Evolutionary conservation across 2,113 vertebrate species (phyloP).

Genomic region (Pycnonotus jocosus): DNA sequence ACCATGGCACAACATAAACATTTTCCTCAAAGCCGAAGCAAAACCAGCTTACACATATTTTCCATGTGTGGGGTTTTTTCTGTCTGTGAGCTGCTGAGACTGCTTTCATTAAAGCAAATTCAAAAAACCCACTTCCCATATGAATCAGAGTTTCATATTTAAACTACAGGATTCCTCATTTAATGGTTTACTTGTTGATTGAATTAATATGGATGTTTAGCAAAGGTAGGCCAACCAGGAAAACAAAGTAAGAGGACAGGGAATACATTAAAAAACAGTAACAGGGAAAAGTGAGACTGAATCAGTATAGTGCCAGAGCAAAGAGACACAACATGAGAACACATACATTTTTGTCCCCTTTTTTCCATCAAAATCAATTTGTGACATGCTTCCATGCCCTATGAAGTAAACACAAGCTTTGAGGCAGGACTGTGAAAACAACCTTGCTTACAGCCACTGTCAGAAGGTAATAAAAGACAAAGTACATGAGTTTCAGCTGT

Average conservation of each 20-base stretch:
- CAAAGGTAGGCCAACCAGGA: background rate
- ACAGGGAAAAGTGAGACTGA: background rate
- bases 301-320: background rate
- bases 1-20: constrained; percentile 15
- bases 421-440: background rate
- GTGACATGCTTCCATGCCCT: background rate
- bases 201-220: background rate
- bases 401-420: background rate
- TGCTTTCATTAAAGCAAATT: constrained; percentile 64
- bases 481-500: background rate
- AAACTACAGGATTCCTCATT: background rate
- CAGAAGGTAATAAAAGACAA: background rate
- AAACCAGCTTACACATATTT: constrained; percentile 59
- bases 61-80: constrained; percentile 31
- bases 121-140: constrained; percentile 31
- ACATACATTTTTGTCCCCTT: background rate
- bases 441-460: background rate
- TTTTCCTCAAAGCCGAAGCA: constrained; percentile 52
- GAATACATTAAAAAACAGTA: background rate
- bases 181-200: constrained; percentile 1
- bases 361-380: background rate
- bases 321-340: background rate
- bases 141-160: constrained; percentile 46
- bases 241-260: background rate
- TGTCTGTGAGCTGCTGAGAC: background rate